phyloP scores from a whole-genome alignment of 2,797 vertebrate species.

The Remorina albescens region DNA sequence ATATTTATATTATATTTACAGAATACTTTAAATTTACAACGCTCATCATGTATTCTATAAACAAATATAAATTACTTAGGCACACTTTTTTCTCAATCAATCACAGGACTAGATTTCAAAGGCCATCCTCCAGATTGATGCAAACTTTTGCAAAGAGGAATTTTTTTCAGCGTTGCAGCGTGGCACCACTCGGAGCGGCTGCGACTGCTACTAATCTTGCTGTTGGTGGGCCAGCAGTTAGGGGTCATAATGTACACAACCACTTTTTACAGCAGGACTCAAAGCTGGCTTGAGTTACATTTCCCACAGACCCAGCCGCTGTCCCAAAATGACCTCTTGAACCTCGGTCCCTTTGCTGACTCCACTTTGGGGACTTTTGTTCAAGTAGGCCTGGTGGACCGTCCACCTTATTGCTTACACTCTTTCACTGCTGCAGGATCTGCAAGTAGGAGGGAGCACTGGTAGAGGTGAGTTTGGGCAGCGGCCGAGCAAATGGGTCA shows the following conservation, averaged over 20 bases:
- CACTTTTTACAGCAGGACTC: conserved; percentile 61
- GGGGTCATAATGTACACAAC: conserved; percentile 53
- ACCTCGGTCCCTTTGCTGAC: conserved; percentile 15
- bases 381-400: conserved; percentile 48
- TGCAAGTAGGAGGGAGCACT: conserved; percentile 35
- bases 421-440: conserved; percentile 11
- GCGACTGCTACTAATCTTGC: conserved; percentile 54
- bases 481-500: conserved; percentile 9
- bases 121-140: conserved; percentile 43
- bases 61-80: conserved; percentile 85
- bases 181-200: conserved; percentile 43
- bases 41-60: conserved; percentile 81
- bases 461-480: conserved; percentile 26
- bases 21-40: conserved; percentile 85
- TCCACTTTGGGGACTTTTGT: conserved; percentile 37
- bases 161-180: conserved; percentile 34
- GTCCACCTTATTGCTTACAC: conserved; percentile 59
- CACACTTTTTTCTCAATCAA: conserved; percentile 78
- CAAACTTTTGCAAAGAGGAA: conserved; percentile 48
- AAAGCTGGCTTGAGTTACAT: conserved; percentile 35
- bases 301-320: conserved; percentile 16
- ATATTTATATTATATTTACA: conserved; percentile 87
- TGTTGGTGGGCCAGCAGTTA: conserved; percentile 44
- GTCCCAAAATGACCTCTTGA: conserved; percentile 24
- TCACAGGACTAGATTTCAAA: conserved; percentile 62